phyloP scores from a whole-genome alignment of 2,888 invertebrate species.

The Polyommatus icarus region DNA sequence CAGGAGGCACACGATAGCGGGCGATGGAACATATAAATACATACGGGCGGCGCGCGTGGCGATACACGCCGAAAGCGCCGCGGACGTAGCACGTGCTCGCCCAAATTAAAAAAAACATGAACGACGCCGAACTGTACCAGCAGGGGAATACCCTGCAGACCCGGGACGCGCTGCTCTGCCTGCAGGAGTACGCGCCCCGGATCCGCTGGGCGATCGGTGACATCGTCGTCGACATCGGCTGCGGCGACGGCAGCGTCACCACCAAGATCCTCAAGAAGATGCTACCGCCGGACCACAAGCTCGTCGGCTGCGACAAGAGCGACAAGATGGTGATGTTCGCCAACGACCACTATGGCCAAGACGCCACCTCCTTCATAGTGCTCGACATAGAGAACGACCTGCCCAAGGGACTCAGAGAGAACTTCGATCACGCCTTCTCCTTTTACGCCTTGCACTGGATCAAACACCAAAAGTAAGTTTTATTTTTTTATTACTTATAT shows the following conservation, averaged over 20 bases:
- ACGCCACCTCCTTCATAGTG: conserved; percentile 68
- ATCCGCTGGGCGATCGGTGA: conserved; percentile 78
- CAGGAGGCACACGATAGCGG: conserved; percentile 47
- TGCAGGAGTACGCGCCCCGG: conserved; percentile 82
- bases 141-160: conserved; percentile 85
- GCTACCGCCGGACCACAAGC: conserved; percentile 72
- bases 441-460: conserved; percentile 92
- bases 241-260: conserved; percentile 86
- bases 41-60: conserved; percentile 54
- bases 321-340: conserved; percentile 86
- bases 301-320: conserved; percentile 86
- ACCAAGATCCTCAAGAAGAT: conserved; percentile 81
- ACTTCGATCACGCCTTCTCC: conserved; percentile 86
- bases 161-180: conserved; percentile 76
- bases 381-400: conserved; percentile 81
- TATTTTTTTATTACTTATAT: neutral
- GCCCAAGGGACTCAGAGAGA: conserved; percentile 66
- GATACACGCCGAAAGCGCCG: conserved; percentile 62
- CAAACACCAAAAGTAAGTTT: conserved; percentile 83
- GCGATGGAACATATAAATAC: conserved; percentile 68
- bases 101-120: conserved; percentile 53
- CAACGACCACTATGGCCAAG: conserved; percentile 70
- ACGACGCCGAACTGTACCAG: conserved; percentile 85
- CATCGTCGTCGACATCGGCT: conserved; percentile 85
- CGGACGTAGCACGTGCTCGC: conserved; percentile 49